These are phyloP conservation scores for Lordiphosa andalusiaca DNA, from an alignment of 2,888 invertebrate species.

Conservation along the genomic window DNA sequence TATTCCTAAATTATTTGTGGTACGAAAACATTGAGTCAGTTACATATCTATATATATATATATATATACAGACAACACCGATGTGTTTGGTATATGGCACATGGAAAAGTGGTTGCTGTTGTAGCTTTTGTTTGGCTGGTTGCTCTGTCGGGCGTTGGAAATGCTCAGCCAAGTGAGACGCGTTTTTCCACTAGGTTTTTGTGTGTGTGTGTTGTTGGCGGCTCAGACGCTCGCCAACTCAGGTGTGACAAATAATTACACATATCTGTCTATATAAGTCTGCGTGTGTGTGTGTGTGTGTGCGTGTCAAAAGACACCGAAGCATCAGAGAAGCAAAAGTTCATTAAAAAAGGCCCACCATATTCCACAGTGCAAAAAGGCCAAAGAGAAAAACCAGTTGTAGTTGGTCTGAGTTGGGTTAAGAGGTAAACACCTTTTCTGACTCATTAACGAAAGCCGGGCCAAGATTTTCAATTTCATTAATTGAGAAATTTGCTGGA, in stretches of 20 bases:
- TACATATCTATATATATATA: no score
- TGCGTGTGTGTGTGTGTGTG: conserved; percentile 11
- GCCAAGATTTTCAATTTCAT: conserved; percentile 27
- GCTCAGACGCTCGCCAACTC: conserved; percentile 68
- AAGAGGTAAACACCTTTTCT: conserved; percentile 57
- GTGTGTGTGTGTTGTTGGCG: conserved; percentile 34
- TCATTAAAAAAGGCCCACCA: conserved; percentile 67
- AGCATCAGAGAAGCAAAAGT: conserved; percentile 56
- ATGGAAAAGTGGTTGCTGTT: conserved; percentile 61
- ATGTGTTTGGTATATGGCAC: conserved; percentile 24
- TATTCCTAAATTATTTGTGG: no score
- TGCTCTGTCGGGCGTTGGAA: conserved; percentile 35
- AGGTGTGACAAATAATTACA: conserved; percentile 79
- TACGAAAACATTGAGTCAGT: no score
- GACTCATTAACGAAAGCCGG: conserved; percentile 50
- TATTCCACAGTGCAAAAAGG: conserved; percentile 26
- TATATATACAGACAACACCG: no score
- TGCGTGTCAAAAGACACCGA: conserved; percentile 31
- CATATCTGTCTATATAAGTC: conserved; percentile 56
- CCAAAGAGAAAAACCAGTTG: conserved; percentile 43
- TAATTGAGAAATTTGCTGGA: conserved; percentile 8
- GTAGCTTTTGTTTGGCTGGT: conserved; percentile 45
- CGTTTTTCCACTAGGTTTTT: conserved; percentile 34
- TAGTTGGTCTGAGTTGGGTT: conserved; percentile 3
- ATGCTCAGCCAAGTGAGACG: conserved; percentile 75